phyloP scores from a whole-genome alignment of 2,797 vertebrate species.

The Platyrinchus mystaceus region DNA sequence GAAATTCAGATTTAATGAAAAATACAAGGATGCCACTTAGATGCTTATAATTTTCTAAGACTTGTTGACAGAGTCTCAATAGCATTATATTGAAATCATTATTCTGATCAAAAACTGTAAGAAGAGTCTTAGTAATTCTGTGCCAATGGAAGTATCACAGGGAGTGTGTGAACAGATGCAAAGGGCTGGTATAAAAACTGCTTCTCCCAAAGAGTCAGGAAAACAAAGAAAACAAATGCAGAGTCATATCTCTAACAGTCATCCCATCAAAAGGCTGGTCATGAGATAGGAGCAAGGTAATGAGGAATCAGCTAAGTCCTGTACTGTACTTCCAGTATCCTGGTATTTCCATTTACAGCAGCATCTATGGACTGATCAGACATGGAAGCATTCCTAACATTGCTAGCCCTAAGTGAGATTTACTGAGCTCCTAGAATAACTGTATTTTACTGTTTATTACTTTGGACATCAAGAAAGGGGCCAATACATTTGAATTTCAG shows the following conservation, averaged over 20 bases:
- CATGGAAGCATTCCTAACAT: not conserved
- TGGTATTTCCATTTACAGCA: not conserved
- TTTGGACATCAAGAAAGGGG: not conserved
- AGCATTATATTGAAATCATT: not conserved
- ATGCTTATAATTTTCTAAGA: not conserved
- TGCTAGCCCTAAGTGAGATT: not conserved
- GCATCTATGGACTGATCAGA: not conserved
- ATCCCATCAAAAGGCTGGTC: not conserved
- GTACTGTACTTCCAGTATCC: not conserved
- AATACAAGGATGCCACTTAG: not conserved
- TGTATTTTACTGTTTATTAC: not conserved
- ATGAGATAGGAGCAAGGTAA: not conserved
- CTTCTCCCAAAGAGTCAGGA: not conserved
- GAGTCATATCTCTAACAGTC: not conserved
- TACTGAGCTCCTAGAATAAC: not conserved
- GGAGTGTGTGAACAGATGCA: not conserved
- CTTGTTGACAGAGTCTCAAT: not conserved
- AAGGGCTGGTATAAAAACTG: not conserved
- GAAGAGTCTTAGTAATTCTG: not conserved
- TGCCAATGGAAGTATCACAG: not conserved
- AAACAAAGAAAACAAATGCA: conserved; percentile 8
- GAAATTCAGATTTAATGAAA: not conserved
- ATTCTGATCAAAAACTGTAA: not conserved
- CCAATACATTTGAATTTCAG: not conserved
- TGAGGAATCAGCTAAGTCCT: not conserved